These are phyloP conservation scores for Oxystoma pomonae DNA, from an alignment of 2,888 invertebrate species.

Conservation along the genomic window DNA sequence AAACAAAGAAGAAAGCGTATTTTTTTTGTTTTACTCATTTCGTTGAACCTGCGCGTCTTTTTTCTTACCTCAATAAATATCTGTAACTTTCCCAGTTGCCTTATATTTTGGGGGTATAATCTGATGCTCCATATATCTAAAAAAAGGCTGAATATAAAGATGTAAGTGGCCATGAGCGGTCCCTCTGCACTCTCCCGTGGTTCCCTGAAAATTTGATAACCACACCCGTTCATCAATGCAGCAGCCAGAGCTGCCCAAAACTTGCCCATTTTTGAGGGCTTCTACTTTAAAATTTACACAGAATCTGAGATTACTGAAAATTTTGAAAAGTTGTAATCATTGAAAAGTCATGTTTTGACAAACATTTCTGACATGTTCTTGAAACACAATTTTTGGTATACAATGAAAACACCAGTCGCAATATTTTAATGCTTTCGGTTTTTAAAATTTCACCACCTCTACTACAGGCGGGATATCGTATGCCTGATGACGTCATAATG, in stretches of 20 bases:
- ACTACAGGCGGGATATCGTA: too few relatives aligned
- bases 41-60: too few relatives aligned
- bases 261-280: slow-evolving; percentile 34
- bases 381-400: too few relatives aligned
- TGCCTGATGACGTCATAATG: too few relatives aligned
- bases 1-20: too few relatives aligned
- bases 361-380: neutral
- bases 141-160: slow-evolving; percentile 38
- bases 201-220: slow-evolving; percentile 38
- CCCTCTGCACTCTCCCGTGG: slow-evolving; percentile 31
- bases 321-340: neutral
- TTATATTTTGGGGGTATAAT: slow-evolving; percentile 37
- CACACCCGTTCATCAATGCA: slow-evolving; percentile 35
- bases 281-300: neutral
- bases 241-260: slow-evolving; percentile 38
- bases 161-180: slow-evolving; percentile 37
- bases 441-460: too few relatives aligned
- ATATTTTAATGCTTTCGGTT: too few relatives aligned
- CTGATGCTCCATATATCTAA: slow-evolving; percentile 39
- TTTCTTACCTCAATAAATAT: slow-evolving; percentile 34
- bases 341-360: neutral
- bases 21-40: too few relatives aligned
- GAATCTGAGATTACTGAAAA: neutral
- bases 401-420: too few relatives aligned
- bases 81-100: slow-evolving; percentile 34